phyloP scores from a whole-genome alignment of 2,888 invertebrate genomes.

The Trissoscelio sp. region DNA sequence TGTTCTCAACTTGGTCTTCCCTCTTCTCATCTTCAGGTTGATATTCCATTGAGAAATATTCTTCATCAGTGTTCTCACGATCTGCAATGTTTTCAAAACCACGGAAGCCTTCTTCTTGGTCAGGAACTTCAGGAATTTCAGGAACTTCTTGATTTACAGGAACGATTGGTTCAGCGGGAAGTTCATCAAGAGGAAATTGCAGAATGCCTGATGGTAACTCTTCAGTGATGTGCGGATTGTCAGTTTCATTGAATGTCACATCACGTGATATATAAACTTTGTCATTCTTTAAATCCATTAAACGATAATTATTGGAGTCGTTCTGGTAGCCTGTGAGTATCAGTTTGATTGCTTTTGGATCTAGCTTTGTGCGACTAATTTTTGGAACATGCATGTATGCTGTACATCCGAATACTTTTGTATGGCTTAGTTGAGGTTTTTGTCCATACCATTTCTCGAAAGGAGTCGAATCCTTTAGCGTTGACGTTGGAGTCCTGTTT shows the following conservation, averaged over 20 bases:
- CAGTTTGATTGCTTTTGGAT: conserved; percentile 41
- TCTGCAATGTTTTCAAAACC: too few species aligned
- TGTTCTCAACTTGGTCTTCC: too few species aligned
- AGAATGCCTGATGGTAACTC: too few species aligned
- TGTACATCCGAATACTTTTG: conserved; percentile 39
- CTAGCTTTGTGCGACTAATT: conserved; percentile 2
- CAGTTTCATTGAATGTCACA: conserved; percentile 30
- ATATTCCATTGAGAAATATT: too few species aligned
- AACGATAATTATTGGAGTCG: conserved; percentile 55
- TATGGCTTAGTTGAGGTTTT: conserved; percentile 36
- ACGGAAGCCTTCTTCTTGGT: background rate
- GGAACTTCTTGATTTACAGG: too few species aligned
- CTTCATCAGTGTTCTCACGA: too few species aligned
- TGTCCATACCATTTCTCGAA: conserved; percentile 39
- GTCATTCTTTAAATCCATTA: conserved; percentile 14
- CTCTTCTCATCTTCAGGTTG: too few species aligned
- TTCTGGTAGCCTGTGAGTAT: conserved; percentile 52
- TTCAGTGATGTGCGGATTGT: too few species aligned
- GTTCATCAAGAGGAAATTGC: too few species aligned
- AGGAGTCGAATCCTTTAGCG: conserved; percentile 21
- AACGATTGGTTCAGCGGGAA: too few species aligned
- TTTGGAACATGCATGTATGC: conserved; percentile 51
- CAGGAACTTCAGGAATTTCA: too few species aligned
- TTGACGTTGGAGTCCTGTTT: conserved; percentile 41
- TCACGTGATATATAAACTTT: conserved; percentile 31